Evolutionary conservation across 2,797 vertebrate species (phyloP).

Genomic region (Rachycentron canadum): DNA sequence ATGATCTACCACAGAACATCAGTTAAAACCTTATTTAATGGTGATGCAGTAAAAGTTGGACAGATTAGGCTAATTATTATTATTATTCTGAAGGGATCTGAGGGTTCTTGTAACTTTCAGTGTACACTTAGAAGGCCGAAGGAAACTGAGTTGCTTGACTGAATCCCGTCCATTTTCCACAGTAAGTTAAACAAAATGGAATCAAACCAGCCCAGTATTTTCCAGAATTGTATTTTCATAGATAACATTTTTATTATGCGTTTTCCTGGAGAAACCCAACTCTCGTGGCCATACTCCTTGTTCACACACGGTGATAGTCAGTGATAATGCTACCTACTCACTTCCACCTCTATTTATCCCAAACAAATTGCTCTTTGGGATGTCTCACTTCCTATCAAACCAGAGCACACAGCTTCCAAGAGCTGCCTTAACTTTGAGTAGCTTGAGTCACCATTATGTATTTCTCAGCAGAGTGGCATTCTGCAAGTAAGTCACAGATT

Average conservation of each 20-base stretch:
- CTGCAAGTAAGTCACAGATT: conserved; percentile 19
- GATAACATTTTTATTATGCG: neutral
- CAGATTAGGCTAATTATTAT: neutral
- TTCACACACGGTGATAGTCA: neutral
- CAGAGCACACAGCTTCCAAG: neutral
- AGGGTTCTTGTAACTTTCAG: no score
- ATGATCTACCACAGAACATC: neutral
- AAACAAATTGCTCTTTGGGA: neutral
- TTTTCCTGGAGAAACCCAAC: neutral
- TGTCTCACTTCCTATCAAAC: neutral
- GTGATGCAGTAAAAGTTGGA: neutral
- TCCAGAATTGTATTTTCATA: neutral
- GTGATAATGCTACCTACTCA: neutral
- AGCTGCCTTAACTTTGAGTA: neutral
- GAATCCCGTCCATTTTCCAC: neutral
- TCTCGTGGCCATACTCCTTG: neutral
- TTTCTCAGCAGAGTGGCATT: neutral
- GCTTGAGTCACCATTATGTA: neutral
- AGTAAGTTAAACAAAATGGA: neutral
- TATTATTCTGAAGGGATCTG: neutral
- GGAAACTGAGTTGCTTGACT: neutral
- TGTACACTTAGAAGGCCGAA: no score
- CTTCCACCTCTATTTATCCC: neutral
- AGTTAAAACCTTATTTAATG: neutral
- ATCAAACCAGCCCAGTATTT: neutral